These are phyloP conservation scores for Brotula barbata DNA, from an alignment of 2,797 vertebrate species.

Conservation along the genomic window DNA sequence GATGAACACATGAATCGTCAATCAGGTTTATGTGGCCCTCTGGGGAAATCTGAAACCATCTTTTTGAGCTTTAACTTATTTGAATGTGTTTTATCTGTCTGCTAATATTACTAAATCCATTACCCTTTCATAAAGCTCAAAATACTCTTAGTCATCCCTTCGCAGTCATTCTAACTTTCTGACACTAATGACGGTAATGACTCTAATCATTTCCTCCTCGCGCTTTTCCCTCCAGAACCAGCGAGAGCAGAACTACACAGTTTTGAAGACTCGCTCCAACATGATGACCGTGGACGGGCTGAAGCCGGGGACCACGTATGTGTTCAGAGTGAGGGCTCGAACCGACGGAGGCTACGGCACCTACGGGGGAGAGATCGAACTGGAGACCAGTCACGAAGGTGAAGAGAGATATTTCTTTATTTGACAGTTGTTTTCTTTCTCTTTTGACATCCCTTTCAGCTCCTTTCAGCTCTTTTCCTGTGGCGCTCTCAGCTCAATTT, in stretches of 20 bases:
- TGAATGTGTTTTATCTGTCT: conserved; percentile 8
- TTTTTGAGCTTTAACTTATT: conserved; percentile 54
- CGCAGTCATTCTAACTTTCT: conserved; percentile 11
- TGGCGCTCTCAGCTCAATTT: conserved; percentile 17
- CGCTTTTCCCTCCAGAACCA: conserved; percentile 75
- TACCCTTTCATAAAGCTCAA: conserved; percentile 19
- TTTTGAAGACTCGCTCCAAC: conserved; percentile 84
- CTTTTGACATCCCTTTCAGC: background rate
- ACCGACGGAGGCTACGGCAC: conserved; percentile 82
- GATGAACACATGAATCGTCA: conserved; percentile 62
- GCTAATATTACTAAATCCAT: conserved; percentile 21
- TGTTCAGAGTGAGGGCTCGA: conserved; percentile 83
- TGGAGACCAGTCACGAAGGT: conserved; percentile 87
- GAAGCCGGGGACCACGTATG: conserved; percentile 84
- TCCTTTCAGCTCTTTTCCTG: conserved; percentile 2
- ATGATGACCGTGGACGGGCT: conserved; percentile 86
- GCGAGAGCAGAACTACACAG: conserved; percentile 85
- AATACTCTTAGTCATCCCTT: conserved; percentile 5
- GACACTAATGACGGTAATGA: background rate
- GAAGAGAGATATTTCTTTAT: conserved; percentile 8
- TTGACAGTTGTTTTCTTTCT: background rate
- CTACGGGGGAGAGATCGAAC: conserved; percentile 85
- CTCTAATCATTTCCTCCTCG: conserved; percentile 15
- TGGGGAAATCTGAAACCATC: conserved; percentile 47
- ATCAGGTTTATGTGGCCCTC: conserved; percentile 44